Evolutionary conservation across 2,888 invertebrate species (phyloP).

Genomic region (Drosophila peninsularis): DNA sequence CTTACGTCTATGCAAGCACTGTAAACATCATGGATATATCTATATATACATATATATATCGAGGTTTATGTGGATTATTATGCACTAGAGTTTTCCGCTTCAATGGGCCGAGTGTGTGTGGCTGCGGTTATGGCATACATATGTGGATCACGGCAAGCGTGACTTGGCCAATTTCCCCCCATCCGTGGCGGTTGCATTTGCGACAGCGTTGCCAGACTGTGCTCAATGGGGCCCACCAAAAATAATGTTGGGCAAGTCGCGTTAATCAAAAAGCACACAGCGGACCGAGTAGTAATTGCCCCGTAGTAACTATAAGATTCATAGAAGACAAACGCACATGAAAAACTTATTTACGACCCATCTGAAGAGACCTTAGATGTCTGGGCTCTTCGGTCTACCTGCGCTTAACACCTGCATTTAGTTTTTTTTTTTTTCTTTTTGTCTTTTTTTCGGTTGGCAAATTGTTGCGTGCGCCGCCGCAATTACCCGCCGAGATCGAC

Average conservation of each 20-base stretch:
- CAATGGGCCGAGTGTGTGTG: conserved; percentile 30
- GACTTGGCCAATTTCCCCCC: conserved; percentile 60
- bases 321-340: conserved; percentile 19
- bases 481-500: conserved; percentile 51
- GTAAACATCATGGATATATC: conserved; percentile 4
- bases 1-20: conserved; percentile 2
- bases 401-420: conserved; percentile 39
- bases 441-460: conserved; percentile 19
- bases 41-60: conserved; percentile 24
- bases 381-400: conserved; percentile 15
- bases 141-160: conserved; percentile 63
- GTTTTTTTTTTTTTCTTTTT: not conserved
- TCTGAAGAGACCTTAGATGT: conserved; percentile 11
- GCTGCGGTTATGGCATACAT: conserved; percentile 45
- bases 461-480: conserved; percentile 63
- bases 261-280: conserved; percentile 10
- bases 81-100: conserved; percentile 62
- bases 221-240: conserved; percentile 15
- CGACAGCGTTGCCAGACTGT: conserved; percentile 38
- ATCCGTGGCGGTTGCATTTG: conserved; percentile 37
- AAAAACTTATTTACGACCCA: conserved; percentile 60
- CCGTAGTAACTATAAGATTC: conserved; percentile 15
- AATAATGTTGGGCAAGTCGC: conserved; percentile 19
- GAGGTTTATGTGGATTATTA: conserved; percentile 45
- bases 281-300: conserved; percentile 25